Base-by-base conservation (phyloP, 1,140 invertebrate species). In the Neuroterus valhalla region DNA sequence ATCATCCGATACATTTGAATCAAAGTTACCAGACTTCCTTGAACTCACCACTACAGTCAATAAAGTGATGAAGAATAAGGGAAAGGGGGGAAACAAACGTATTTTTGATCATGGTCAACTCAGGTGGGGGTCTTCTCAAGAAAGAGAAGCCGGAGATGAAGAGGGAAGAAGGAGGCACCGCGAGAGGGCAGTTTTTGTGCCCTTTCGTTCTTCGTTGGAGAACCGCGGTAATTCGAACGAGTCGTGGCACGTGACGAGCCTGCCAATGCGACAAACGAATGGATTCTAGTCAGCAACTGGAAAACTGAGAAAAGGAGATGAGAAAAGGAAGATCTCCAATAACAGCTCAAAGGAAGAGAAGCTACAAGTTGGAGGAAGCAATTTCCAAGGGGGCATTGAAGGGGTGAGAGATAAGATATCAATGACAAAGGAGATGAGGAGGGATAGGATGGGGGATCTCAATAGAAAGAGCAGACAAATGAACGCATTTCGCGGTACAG, bases 171-270 rank as follows among this genome's bases (percentile, higher is more conserved):
- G 31, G 55, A 71, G 66, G 71, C 46, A 55, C 55, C 67, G 71
- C 55, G 72, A 81, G 72, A 68, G 77, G 68, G 74, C 70, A 76
- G 76, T 81, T 80, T 82, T 80, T 80, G 80, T 69, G 55, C 3
- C 15, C 66, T 26, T 31, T n/a, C 38, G 17, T 74, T 71, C 70
- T 79, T 79, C 74, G 45, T 19, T 75, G 79, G 70, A 52, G 31
- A 38, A 38, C 31, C 4, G 31, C 31, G 31, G 31, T 8, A 38
- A 38, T 38, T 38, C 31, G 73, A 74, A 75, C 78, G 72, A 74
- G 72, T 70, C 46, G 77, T 68, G 74, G 83, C 67, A 72, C 80
- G 80, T 83, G 82, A 85, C 81, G 81, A 78, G 81, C 81, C 81
- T 86, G 70, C 48, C 81, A 82, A 86, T 86, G 78, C 68, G 69